phyloP scores from a whole-genome alignment of 2,888 invertebrate genomes.

The Pachliopta kotzebuea region DNA sequence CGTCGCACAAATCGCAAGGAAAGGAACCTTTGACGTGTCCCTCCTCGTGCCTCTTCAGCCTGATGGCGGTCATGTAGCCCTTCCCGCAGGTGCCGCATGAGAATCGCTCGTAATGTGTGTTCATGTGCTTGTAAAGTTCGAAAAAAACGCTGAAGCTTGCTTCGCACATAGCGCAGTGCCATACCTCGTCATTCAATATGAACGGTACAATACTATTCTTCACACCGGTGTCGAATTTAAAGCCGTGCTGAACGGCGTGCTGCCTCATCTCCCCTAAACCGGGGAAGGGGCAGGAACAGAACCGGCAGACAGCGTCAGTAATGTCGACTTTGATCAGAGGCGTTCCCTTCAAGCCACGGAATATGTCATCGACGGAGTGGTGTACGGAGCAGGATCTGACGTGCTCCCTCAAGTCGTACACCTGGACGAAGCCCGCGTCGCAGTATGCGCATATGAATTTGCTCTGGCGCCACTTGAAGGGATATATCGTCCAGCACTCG shows the following conservation, averaged over 20 bases:
- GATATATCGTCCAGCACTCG: slow-evolving; percentile 5
- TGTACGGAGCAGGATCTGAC: slow-evolving; percentile 1
- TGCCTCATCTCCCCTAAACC: slow-evolving; percentile 5
- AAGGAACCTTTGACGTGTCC: background rate
- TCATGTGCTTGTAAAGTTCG: slow-evolving; percentile 12
- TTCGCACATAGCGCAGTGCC: slow-evolving; percentile 7
- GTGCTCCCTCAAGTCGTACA: slow-evolving; percentile 5
- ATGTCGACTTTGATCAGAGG: slow-evolving; percentile 5
- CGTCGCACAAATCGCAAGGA: slow-evolving; percentile 4
- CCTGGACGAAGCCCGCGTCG: slow-evolving; percentile 1
- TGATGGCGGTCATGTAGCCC: slow-evolving; percentile 3
- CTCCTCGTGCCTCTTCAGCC: slow-evolving; percentile 8
- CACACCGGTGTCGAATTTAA: slow-evolving; percentile 6
- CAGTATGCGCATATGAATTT: slow-evolving; percentile 10
- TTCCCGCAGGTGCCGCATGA: slow-evolving; percentile 3
- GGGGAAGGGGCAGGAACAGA: slow-evolving; percentile 10
- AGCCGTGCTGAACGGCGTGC: slow-evolving; percentile 9
- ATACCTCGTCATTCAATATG: background rate
- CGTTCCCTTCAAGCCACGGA: slow-evolving; percentile 1
- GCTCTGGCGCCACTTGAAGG: slow-evolving; percentile 11
- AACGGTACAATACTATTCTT: slow-evolving; percentile 4
- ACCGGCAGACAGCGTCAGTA: slow-evolving; percentile 3
- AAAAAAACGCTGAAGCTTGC: slow-evolving; percentile 4
- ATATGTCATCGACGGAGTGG: slow-evolving; percentile 4
- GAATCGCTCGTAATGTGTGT: slow-evolving; percentile 5